Evolutionary conservation across 2,797 vertebrate species (phyloP).

Genomic region (Phoxinus dragarum): DNA sequence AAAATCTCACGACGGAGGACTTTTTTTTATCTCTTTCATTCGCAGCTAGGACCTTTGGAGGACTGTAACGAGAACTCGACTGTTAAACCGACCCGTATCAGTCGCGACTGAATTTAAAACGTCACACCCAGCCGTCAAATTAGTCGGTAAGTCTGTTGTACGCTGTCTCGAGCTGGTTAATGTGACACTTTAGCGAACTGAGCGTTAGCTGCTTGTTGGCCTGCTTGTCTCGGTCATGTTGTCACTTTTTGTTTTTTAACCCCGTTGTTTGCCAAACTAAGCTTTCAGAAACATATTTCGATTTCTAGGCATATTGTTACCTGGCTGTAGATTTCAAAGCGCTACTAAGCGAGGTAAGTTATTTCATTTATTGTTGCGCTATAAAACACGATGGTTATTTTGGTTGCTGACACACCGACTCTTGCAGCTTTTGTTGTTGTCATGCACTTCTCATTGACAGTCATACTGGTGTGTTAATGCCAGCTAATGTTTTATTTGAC

Average conservation of each 20-base stretch:
- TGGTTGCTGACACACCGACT: conserved; percentile 1
- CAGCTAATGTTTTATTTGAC: not conserved
- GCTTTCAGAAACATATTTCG: not conserved
- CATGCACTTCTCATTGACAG: conserved; percentile 3
- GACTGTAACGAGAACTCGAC: conserved; percentile 7
- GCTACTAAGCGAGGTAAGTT: no score
- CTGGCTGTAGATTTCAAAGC: not conserved
- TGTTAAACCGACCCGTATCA: not conserved
- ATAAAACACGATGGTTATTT: not conserved
- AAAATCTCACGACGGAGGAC: conserved; percentile 54
- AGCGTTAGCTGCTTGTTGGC: conserved; percentile 45
- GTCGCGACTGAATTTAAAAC: conserved; percentile 1
- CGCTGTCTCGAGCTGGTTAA: conserved; percentile 11
- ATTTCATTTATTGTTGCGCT: not conserved
- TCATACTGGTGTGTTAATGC: not conserved
- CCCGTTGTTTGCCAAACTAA: not conserved
- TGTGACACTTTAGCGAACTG: conserved; percentile 38
- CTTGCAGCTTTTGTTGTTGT: conserved; percentile 33
- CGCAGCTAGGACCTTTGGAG: conserved; percentile 32
- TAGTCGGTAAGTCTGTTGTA: conserved; percentile 43
- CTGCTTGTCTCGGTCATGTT: conserved; percentile 45
- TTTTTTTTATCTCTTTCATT: conserved; percentile 46
- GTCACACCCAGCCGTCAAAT: conserved; percentile 22
- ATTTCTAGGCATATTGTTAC: not conserved
- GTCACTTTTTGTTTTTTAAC: conserved; percentile 27